Base-by-base conservation (phyloP, 2,113 vertebrate genomes). In the Scomber colias region DNA sequence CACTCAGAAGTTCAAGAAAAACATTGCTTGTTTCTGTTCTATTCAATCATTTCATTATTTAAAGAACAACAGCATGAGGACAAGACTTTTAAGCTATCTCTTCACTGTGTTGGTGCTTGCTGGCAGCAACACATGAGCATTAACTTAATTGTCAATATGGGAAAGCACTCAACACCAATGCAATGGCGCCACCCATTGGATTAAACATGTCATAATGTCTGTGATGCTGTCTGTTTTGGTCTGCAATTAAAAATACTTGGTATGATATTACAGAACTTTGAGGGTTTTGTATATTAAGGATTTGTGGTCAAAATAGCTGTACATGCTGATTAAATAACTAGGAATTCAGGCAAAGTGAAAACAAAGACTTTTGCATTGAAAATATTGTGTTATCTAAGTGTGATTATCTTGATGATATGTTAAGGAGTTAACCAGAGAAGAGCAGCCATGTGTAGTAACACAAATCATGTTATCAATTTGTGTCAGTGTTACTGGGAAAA, bases 181-280 rank as follows among this genome's bases (percentile, higher is more conserved):
- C 86, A 90, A 89, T 83, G 71, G 77, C 90, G 85, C 90, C 87
- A 79, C 75, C 91, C 54, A 31, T 27, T 89, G 93, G 89, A 79
- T 14, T n/a, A 0, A 77, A 15, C 31, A 8, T 4, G 11, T n/a
- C 40, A 4, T 1, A 46, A 60, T 46, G 5, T 59, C 13, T 75
- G 3, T 46, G 1, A 51, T 5, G n/a, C 8, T 66, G 35, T 2
- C 14, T n/a, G 2, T 54, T 65, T 27, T 14, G 14, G 3, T 53
- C 1, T 3, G 12, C 16, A 9, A 11, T 57, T 12, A 69, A 31
- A 73, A 9, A 50, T 17, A 44, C 56, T 57, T 11, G 2, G n/a
- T 17, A 9, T 7, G 27, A 4, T n/a, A 15, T 27, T 44, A 19
- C 4, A 62, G 21, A 27, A 48, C 1, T 16, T 51, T 1, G 7